Conservation (phyloP, 2,888 invertebrate genomes). For the Junonia oenone region DNA sequence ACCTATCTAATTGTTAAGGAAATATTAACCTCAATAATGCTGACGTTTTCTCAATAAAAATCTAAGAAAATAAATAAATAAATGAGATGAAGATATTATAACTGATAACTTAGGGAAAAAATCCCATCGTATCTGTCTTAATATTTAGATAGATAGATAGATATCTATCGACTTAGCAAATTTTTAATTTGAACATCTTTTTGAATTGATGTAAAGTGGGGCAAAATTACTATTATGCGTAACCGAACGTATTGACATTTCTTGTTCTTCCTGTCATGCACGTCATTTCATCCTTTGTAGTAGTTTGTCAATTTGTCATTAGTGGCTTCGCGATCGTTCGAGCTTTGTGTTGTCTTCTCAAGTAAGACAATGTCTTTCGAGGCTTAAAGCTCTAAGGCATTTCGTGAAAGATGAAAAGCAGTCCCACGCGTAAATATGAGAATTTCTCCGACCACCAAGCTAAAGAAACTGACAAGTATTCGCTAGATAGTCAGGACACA, state of each 20-base stretch:
- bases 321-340: constrained; percentile 50
- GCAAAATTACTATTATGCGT: no score
- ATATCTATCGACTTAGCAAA: no score
- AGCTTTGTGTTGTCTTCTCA: constrained; percentile 52
- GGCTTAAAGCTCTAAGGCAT: constrained; percentile 54
- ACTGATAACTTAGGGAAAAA: no score
- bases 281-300: constrained; percentile 2
- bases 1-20: no score
- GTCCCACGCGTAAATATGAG: constrained; percentile 74
- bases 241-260: constrained; percentile 14
- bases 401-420: constrained; percentile 75
- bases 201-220: no score
- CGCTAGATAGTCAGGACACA: constrained; percentile 74
- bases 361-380: constrained; percentile 63
- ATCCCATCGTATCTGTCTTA: no score
- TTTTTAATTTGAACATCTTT: no score
- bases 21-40: no score
- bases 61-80: no score
- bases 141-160: no score
- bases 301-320: constrained; percentile 26
- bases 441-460: constrained; percentile 69
- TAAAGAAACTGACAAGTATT: constrained; percentile 73
- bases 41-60: no score
- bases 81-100: no score
- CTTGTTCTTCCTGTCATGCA: not conserved